Base-by-base conservation (phyloP, 2,888 invertebrate species). In the Melieria crassipennis region DNA sequence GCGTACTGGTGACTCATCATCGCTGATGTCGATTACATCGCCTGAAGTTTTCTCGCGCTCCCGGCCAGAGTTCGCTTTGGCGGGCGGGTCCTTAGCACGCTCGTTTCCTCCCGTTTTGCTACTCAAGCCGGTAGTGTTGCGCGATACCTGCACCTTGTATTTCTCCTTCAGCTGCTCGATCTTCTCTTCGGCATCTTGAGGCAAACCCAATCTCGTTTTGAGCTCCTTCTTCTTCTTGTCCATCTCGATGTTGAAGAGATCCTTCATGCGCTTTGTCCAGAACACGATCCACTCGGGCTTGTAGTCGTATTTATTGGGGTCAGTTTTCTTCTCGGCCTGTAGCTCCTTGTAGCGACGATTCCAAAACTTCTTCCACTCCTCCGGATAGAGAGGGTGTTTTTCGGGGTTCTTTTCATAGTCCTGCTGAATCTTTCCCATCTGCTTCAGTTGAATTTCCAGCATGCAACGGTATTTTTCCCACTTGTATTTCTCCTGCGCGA, bases 351-450 rank as follows among this genome's bases (percentile, higher is more conserved):
- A 94, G 1, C 94, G 90, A 9, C 90, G 89, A 84, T 94, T 94
- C 95, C 95, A 96, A 84, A 95, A 95, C 82, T 91, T 92, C 82
- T 95, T 95, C 96, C 96, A 96, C 83, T 96, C 96, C 62, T 94
- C 94, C 0, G 94, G 93, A 84, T 96, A 96, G 4, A 92, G 89
- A 0, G 95, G 95, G 87, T 96, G 95, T 77, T 94, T 95, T 82
- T 96, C 95, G 0, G 96, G 96, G 81, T 94, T 93, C 81, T 93
- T 92, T 82, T 94, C 93, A 82, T 94, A 93, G 74, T 92, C 92
- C 69, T 92, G 91, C 6, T 93, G 87, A 0, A 90, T 88, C 75
- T 92, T 91, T 68, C 90, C 90, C 65, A 92, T 88, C 10, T 91
- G 82, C 64, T 84, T 83, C 3, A 85, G 71, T 43, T 86, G 83